These are phyloP conservation scores for Notoglanidium macrostoma DNA, from an alignment of 2,797 vertebrate species.

Conservation along the genomic window DNA sequence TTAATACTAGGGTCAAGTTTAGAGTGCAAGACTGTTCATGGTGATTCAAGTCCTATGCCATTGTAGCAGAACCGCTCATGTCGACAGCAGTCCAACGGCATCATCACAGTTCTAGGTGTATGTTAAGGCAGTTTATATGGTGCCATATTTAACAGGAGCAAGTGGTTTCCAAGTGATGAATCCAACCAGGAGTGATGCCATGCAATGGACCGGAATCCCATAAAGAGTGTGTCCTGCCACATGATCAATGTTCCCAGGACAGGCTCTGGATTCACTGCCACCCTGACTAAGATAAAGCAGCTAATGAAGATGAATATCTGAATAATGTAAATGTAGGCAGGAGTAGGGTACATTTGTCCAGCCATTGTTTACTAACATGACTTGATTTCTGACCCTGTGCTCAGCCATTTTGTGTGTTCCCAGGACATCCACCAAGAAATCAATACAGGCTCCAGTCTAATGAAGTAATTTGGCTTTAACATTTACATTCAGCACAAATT, in stretches of 20 bases:
- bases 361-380: background rate
- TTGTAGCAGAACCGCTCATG: too few species aligned
- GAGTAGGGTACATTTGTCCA: background rate
- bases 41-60: too few species aligned
- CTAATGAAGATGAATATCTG: background rate
- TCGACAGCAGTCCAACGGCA: too few species aligned
- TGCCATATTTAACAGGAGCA: too few species aligned
- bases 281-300: background rate
- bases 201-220: too few species aligned
- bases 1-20: too few species aligned
- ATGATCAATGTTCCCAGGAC: background rate
- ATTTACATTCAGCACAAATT: slow-evolving; percentile 28
- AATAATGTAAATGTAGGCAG: background rate
- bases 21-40: too few species aligned
- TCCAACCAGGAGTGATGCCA: background rate
- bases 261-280: background rate
- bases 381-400: background rate
- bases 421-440: slow-evolving; percentile 30
- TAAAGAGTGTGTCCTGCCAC: background rate
- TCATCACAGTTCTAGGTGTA: too few species aligned
- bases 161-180: too few species aligned
- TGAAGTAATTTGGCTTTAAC: slow-evolving; percentile 8
- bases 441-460: slow-evolving; percentile 26
- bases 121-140: too few species aligned
- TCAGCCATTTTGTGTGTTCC: slow-evolving; percentile 13